Conservation (phyloP, 1,140 invertebrate species). For the Musca vetustissima region DNA sequence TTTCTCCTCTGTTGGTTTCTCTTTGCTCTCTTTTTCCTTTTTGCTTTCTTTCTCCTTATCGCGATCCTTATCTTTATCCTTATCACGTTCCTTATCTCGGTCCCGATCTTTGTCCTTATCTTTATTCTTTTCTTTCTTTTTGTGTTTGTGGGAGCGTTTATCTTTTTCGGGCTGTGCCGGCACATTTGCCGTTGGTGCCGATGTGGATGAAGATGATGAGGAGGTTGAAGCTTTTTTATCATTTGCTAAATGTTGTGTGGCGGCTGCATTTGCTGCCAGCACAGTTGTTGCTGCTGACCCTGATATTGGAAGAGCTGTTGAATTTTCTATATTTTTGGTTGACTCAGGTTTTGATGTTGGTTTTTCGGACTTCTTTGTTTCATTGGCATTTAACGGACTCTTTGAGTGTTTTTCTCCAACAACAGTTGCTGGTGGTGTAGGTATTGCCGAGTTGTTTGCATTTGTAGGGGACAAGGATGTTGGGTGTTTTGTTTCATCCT, state of each 20-base stretch:
- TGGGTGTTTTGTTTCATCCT: conserved; percentile 32
- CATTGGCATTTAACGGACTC: conserved; percentile 14
- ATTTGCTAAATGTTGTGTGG: neutral
- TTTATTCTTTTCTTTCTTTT: conserved; percentile 62
- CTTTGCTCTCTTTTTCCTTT: conserved; percentile 33
- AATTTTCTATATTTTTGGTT: neutral
- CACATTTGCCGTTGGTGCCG: neutral
- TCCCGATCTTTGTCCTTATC: conserved; percentile 56
- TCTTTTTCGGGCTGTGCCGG: conserved; percentile 35
- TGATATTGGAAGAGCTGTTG: neutral
- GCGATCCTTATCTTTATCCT: conserved; percentile 41
- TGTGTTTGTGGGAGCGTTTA: conserved; percentile 63
- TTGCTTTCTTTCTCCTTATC: conserved; percentile 47
- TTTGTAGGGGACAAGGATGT: conserved; percentile 35
- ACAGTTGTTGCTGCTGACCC: neutral
- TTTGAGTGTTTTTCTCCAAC: conserved; percentile 16
- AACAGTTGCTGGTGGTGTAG: conserved; percentile 10
- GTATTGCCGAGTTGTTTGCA: conserved; percentile 10
- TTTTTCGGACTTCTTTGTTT: conserved; percentile 25
- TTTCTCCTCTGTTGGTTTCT: conserved; percentile 29
- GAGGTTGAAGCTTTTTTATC: conserved; percentile 6
- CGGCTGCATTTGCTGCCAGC: neutral
- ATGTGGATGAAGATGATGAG: neutral
- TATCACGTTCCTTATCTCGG: conserved; percentile 50
- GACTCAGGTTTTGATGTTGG: conserved; percentile 12